These are phyloP conservation scores for Trachelus tabidus DNA, from an alignment of 2,888 invertebrate species.

Conservation along the genomic window DNA sequence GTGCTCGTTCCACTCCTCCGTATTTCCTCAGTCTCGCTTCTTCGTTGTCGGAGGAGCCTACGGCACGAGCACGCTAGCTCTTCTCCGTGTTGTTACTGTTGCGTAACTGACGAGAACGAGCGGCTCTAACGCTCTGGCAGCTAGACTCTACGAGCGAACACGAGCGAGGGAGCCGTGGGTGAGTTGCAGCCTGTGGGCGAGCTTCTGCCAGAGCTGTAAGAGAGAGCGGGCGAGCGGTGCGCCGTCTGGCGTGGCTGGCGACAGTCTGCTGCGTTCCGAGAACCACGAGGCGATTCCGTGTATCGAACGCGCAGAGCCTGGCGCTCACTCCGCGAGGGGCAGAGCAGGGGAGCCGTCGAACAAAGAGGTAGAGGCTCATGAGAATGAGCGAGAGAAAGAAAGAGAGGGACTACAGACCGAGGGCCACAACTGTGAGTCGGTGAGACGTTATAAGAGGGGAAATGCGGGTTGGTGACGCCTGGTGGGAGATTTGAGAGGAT, in stretches of 20 bases:
- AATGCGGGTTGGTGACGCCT: neutral
- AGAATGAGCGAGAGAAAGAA: constrained; percentile 22
- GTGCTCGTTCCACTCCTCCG: neutral
- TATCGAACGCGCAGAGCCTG: constrained; percentile 55
- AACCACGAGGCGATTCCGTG: constrained; percentile 64
- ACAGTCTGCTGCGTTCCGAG: constrained; percentile 64
- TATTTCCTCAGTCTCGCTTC: neutral
- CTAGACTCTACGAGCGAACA: constrained; percentile 19
- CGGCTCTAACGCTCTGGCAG: constrained; percentile 16
- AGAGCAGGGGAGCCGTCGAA: constrained; percentile 25
- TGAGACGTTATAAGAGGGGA: neutral
- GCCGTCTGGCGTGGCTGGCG: constrained; percentile 64
- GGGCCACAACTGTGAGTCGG: neutral
- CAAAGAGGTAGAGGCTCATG: constrained; percentile 11
- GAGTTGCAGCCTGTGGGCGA: constrained; percentile 7
- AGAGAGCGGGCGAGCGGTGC: constrained; percentile 55
- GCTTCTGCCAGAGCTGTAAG: constrained; percentile 8
- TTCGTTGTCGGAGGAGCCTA: neutral
- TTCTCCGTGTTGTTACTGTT: constrained; percentile 50
- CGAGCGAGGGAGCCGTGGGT: constrained; percentile 14
- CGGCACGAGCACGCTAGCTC: constrained; percentile 38
- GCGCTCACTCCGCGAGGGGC: constrained; percentile 42
- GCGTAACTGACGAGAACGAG: constrained; percentile 47
- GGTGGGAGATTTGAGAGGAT: neutral
- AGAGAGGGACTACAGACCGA: constrained; percentile 24